Evolutionary conservation across 1,140 invertebrate genomes (phyloP).

Genomic region (Semibalanus balanoides): DNA sequence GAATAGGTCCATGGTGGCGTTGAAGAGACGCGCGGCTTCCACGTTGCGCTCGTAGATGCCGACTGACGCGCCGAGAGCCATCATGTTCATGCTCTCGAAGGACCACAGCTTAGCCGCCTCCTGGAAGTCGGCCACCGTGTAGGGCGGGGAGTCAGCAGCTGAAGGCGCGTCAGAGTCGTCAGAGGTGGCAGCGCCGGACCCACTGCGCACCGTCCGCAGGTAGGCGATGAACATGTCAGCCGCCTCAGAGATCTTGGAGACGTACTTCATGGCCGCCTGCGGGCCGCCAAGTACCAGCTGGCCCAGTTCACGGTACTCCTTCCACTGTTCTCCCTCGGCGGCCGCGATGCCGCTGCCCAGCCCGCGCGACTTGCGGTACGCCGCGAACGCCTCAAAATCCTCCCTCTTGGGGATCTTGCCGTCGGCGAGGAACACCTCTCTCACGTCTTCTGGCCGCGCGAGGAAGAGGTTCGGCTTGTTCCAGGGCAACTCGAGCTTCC

Average conservation of each 20-base stretch:
- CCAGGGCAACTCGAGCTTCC: neutral
- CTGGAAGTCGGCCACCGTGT: neutral
- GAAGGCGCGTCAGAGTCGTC: too few species aligned
- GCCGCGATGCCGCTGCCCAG: neutral
- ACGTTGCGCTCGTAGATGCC: neutral
- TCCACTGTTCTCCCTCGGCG: neutral
- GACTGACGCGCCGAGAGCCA: neutral
- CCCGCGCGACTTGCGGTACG: neutral
- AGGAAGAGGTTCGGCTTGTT: neutral
- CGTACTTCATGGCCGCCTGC: neutral
- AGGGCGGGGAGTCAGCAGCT: too few species aligned
- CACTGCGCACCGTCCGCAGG: neutral
- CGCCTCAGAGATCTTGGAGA: neutral
- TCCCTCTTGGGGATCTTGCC: neutral
- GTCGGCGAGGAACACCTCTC: neutral
- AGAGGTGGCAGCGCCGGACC: too few species aligned
- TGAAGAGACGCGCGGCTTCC: neutral
- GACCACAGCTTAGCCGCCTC: neutral
- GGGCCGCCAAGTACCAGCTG: neutral
- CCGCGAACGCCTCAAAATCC: neutral
- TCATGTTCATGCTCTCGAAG: conserved; percentile 1
- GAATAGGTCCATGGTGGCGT: neutral
- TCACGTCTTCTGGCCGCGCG: neutral
- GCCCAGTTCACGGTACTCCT: neutral
- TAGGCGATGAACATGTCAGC: neutral